phyloP scores from a whole-genome alignment of 1,140 invertebrate species.

The Dendrolimus kikuchii region DNA sequence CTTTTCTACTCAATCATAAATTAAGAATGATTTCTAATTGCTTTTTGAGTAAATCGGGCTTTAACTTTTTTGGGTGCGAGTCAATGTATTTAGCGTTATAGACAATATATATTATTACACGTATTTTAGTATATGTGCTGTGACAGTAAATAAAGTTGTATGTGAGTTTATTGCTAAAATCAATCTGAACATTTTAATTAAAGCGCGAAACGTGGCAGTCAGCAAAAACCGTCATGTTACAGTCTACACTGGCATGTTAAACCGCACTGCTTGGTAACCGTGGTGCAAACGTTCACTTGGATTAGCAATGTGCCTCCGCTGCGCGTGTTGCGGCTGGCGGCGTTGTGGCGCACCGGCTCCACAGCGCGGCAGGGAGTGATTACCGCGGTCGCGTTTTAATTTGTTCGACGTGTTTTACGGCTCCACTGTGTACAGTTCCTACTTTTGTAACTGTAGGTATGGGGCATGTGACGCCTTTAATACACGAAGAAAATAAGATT shows the following conservation, averaged over 20 bases:
- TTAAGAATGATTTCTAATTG: no score
- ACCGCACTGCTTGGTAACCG: conserved; percentile 10
- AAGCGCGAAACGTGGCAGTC: conserved; percentile 15
- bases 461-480: conserved; percentile 8
- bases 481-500: conserved; percentile 14
- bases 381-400: conserved; percentile 54
- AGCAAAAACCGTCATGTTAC: conserved; percentile 18
- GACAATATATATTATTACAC: no score
- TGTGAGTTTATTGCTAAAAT: no score
- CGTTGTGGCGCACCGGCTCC: conserved; percentile 11
- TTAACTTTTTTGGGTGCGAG: no score
- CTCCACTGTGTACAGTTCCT: conserved; percentile 6
- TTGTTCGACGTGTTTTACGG: conserved; percentile 51
- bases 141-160: no score
- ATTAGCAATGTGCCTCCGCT: not conserved
- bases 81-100: no score
- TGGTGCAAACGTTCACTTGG: conserved; percentile 1
- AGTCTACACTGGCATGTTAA: conserved; percentile 5
- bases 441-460: conserved; percentile 11
- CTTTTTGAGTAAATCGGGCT: no score
- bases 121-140: no score
- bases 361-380: conserved; percentile 28
- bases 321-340: not conserved
- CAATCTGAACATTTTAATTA: conserved; percentile 16
- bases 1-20: no score